phyloP scores from a whole-genome alignment of 2,797 vertebrate species.

The Danio aesculapii region DNA sequence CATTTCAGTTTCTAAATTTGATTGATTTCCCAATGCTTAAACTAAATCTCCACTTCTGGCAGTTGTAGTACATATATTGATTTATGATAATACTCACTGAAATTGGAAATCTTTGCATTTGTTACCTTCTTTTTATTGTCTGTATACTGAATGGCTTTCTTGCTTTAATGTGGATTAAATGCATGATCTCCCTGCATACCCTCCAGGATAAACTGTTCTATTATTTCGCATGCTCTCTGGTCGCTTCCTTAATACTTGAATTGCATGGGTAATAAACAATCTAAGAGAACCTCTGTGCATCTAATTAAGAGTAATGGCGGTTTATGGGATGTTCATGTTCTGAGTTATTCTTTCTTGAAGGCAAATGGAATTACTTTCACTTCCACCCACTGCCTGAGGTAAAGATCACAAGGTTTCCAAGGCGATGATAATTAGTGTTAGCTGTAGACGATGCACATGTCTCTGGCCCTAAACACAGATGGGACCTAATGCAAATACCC shows the following conservation, averaged over 20 bases:
- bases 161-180: slow-evolving; percentile 26
- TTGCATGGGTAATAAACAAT: slow-evolving; percentile 58
- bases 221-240: slow-evolving; percentile 25
- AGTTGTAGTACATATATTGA: background rate
- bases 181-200: background rate
- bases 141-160: background rate
- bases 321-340: slow-evolving; percentile 32
- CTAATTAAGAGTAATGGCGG: slow-evolving; percentile 57
- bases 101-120: background rate
- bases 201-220: background rate
- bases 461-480: slow-evolving; percentile 18
- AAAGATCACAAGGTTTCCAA: slow-evolving; percentile 52
- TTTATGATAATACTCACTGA: slow-evolving; percentile 4
- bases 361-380: slow-evolving; percentile 56
- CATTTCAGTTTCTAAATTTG: background rate
- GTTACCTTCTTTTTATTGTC: background rate
- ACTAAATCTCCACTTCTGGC: background rate
- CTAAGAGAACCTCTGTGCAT: slow-evolving; percentile 35
- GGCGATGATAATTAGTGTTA: slow-evolving; percentile 49
- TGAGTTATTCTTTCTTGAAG: slow-evolving; percentile 50
- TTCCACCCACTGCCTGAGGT: slow-evolving; percentile 48
- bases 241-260: slow-evolving; percentile 66
- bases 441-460: slow-evolving; percentile 19
- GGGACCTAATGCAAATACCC: slow-evolving; percentile 30
- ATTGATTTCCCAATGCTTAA: background rate